Percentiles rank a stretch among this genome's conserved stretches.
These are phyloP conservation scores for Plagiodera versicolora DNA, from an alignment of 2,888 invertebrate genomes.

Conservation along the genomic window DNA sequence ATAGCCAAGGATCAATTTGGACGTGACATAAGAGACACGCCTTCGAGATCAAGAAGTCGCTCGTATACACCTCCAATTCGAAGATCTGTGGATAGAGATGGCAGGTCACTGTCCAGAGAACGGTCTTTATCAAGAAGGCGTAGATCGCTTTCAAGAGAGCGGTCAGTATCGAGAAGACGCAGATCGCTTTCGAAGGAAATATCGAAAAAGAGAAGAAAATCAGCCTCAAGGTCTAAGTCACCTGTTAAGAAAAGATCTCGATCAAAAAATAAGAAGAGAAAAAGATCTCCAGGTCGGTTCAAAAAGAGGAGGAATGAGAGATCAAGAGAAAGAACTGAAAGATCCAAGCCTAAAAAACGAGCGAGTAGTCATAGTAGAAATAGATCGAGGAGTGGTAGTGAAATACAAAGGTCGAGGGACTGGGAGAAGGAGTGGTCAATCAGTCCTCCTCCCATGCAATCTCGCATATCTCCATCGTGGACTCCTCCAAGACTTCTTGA, in stretches of 20 bases:
- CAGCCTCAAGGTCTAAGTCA: constrained; percentile 39
- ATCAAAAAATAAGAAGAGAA: constrained; percentile 44
- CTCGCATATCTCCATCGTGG: constrained; percentile 58
- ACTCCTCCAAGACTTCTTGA: constrained; percentile 62
- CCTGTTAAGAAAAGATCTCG: constrained; percentile 31
- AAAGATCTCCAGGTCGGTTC: constrained; percentile 44
- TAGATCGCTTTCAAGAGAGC: constrained; percentile 37
- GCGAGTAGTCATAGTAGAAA: constrained; percentile 50
- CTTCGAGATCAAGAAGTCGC: constrained; percentile 38
- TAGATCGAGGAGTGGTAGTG: constrained; percentile 43
- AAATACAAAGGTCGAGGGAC: constrained; percentile 40
- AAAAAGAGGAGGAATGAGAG: constrained; percentile 52
- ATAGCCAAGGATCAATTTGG: constrained; percentile 73
- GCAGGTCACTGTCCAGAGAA: constrained; percentile 36
- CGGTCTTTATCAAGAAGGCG: constrained; percentile 35
- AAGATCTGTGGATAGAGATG: constrained; percentile 40
- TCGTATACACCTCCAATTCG: constrained; percentile 42
- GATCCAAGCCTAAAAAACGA: constrained; percentile 42
- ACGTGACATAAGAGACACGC: constrained; percentile 61
- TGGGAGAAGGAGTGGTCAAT: constrained; percentile 55
- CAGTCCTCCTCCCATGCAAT: constrained; percentile 59
- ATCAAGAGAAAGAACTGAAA: constrained; percentile 36
- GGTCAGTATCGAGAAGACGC: constrained; percentile 35
- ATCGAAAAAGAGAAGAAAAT: constrained; percentile 38
- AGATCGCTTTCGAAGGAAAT: constrained; percentile 39